Base-by-base conservation (phyloP, 2,888 invertebrate species). In the Perizoma flavofasciatum region DNA sequence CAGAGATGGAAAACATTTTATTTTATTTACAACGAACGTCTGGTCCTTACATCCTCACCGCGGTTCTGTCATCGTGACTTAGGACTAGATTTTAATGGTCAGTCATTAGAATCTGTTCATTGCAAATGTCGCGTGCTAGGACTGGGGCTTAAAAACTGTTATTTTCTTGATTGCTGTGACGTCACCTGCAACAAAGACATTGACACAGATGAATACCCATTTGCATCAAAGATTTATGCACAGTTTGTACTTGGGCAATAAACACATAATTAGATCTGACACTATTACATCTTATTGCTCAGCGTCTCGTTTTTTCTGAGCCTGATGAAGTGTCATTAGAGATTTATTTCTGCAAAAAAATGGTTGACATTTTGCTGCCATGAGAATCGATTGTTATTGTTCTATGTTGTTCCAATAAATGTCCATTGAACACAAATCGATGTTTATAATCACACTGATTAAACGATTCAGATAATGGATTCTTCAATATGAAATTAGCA, bases 1-100 rank as follows among this genome's bases (percentile, higher is more conserved):
- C 84, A 67, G 82, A 83, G 76, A 83, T 85, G 40, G 85, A 82
- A 72, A 86, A 86, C 90, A 90, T 90, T 78, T 81, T 83, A 65
- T 66, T 58, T 59, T 68, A 63, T 63, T 67, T 66, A 58, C 48
- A 58, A 51, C 70, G 68, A 68, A 72, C 79, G 79, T 77, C 66
- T 67, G 69, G 62, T 58, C 72, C 53, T 78, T 65, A 73, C 67
- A 59, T 65, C 65, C 57, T 74, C 77, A 78, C 76, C 57, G 68
- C 61, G 51, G 56, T 54, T 55, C 51, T 57, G 54, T 44, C 48
- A 62, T 59, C 39, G 53, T 41, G 59, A 43, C 67, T 56, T 73
- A 72, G 70, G 72, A 75, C 74, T 69, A 7, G 63, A 49, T 49
- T 47, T 65, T 68, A 75, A 70, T 71, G 63, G 55, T 32, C 55